Evolutionary conservation across 2,113 vertebrate genomes (phyloP).

Genomic region (Brachyhypopomus gauderio): DNA sequence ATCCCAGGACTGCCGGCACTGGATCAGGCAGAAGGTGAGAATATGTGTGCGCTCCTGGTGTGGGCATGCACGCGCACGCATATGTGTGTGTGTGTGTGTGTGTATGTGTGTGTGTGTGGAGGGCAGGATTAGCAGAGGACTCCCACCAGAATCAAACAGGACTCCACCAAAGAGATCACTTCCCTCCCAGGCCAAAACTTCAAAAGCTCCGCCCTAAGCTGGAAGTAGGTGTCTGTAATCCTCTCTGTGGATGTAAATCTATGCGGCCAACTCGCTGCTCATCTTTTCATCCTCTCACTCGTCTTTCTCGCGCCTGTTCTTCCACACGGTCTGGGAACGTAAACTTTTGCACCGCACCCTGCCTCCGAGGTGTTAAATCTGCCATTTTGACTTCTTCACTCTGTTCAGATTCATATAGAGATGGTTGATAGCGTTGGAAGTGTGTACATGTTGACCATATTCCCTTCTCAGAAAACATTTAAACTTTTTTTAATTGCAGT

Average conservation of each 20-base stretch:
- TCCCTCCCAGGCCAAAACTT: slow-evolving; percentile 79
- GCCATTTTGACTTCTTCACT: slow-evolving; percentile 75
- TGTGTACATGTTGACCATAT: too few relatives aligned
- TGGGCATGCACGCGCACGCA: too few relatives aligned
- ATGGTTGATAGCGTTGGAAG: background rate
- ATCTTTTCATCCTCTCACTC: slow-evolving; percentile 79
- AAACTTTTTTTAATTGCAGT: too few relatives aligned
- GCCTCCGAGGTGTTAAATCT: slow-evolving; percentile 66
- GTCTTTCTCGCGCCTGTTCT: slow-evolving; percentile 66
- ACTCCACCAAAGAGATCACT: slow-evolving; percentile 86
- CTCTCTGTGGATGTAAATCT: slow-evolving; percentile 84
- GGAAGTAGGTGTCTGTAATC: slow-evolving; percentile 83
- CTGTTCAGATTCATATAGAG: slow-evolving; percentile 25
- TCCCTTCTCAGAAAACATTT: too few relatives aligned
- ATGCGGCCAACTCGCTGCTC: slow-evolving; percentile 74
- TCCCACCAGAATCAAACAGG: slow-evolving; percentile 88
- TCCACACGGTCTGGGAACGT: slow-evolving; percentile 78
- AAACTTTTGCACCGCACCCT: slow-evolving; percentile 80
- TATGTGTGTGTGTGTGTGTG: slow-evolving; percentile 54
- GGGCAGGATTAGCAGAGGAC: slow-evolving; percentile 86
- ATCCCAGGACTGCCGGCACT: slow-evolving; percentile 76
- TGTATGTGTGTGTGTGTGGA: slow-evolving; percentile 51
- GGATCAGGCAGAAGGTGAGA: slow-evolving; percentile 93
- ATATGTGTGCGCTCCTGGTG: slow-evolving; percentile 60
- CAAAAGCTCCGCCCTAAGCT: slow-evolving; percentile 82